Evolutionary conservation across 2,797 vertebrate genomes (phyloP).

Genomic region (Apogon hyalosoma): DNA sequence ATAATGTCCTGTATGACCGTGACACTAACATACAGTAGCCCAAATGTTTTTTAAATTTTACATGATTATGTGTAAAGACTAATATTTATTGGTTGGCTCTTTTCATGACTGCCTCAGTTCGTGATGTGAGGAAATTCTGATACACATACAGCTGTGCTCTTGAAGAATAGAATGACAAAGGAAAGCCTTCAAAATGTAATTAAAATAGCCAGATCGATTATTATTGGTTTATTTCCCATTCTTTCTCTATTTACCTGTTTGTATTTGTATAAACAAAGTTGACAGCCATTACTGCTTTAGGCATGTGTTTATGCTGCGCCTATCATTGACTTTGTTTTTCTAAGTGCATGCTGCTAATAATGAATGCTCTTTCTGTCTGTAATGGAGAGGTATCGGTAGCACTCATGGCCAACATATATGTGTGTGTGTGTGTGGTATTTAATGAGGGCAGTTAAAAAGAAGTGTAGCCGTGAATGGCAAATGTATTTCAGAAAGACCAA

Average conservation of each 20-base stretch:
- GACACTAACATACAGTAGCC: no score
- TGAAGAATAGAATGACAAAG: no score
- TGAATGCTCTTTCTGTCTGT: slow-evolving; percentile 37
- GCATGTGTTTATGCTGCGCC: slow-evolving; percentile 6
- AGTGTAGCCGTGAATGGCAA: slow-evolving; percentile 19
- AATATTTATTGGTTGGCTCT: no score
- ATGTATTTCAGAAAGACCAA: slow-evolving; percentile 7
- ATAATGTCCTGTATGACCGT: no score
- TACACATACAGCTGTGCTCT: no score
- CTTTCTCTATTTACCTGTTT: neutral
- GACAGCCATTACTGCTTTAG: slow-evolving; percentile 22
- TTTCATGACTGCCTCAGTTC: no score
- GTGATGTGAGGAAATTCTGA: no score
- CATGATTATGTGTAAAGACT: no score
- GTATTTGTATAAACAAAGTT: slow-evolving; percentile 17
- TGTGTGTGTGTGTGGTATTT: slow-evolving; percentile 3
- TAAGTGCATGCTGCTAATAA: slow-evolving; percentile 46
- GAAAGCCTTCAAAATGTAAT: neutral
- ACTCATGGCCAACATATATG: slow-evolving; percentile 22
- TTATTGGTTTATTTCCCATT: slow-evolving; percentile 12
- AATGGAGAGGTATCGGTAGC: slow-evolving; percentile 6
- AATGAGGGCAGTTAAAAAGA: neutral
- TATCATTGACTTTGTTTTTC: slow-evolving; percentile 53
- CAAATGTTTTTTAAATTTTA: no score
- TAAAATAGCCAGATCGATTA: slow-evolving; percentile 17